Percentiles rank a stretch among this genome's conserved stretches.
Evolutionary conservation across 2,797 vertebrate species (phyloP).

Genomic region (Aldrovandia affinis): DNA sequence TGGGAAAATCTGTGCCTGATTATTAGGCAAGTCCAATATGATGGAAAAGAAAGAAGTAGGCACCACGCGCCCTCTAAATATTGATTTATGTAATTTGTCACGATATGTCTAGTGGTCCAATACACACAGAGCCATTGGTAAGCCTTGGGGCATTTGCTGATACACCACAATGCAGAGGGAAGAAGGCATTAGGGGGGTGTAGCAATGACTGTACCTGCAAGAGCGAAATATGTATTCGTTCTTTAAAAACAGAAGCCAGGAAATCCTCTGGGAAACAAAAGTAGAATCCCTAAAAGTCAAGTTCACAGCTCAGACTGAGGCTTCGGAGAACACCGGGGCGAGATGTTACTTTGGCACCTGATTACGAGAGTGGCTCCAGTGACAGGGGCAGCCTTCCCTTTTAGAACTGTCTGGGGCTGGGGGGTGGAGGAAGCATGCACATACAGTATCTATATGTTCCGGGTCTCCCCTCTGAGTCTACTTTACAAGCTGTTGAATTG

Average conservation of each 20-base stretch:
- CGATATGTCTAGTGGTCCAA: not conserved
- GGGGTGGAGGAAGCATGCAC: not conserved
- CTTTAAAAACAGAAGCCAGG: not conserved
- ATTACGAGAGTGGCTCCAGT: not conserved
- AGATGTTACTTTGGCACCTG: not conserved
- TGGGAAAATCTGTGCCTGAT: too few relatives aligned
- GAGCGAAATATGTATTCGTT: not conserved
- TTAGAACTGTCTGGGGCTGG: too few relatives aligned
- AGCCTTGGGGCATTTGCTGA: not conserved
- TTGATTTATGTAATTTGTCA: not conserved
- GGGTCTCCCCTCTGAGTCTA: not conserved
- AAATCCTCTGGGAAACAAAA: not conserved
- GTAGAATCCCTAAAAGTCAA: not conserved
- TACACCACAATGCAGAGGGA: not conserved
- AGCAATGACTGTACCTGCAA: not conserved
- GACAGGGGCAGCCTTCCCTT: not conserved
- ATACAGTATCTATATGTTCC: not conserved
- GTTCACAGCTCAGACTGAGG: not conserved
- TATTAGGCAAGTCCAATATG: too few relatives aligned
- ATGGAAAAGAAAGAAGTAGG: not conserved
- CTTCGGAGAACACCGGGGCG: not conserved
- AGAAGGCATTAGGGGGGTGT: not conserved
- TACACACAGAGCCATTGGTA: not conserved
- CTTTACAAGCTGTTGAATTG: not conserved
- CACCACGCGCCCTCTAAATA: not conserved